These are phyloP conservation scores for Spilarctia lutea DNA, from an alignment of 2,888 invertebrate species.

Conservation along the genomic window DNA sequence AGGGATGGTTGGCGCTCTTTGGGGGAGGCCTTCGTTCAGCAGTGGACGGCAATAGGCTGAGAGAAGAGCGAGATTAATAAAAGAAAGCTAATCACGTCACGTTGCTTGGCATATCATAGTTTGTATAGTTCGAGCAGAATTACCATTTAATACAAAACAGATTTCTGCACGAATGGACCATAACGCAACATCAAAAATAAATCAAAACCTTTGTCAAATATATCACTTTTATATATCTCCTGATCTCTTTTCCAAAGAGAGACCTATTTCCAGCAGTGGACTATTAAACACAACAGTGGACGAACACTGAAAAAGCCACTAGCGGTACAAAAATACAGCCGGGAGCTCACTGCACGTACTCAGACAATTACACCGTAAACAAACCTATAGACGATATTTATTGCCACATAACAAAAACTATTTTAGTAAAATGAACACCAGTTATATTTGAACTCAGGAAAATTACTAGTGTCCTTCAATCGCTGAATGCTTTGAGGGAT, in stretches of 20 bases:
- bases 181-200: background rate
- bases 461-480: conserved; percentile 30
- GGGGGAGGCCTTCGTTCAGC: too few relatives aligned
- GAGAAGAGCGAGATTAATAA: too few relatives aligned
- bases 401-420: conserved; percentile 44
- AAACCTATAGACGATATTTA: conserved; percentile 52
- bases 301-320: background rate
- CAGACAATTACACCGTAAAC: conserved; percentile 47
- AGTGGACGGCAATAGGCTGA: too few relatives aligned
- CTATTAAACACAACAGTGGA: background rate
- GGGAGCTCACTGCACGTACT: conserved; percentile 32
- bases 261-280: too few relatives aligned
- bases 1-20: too few relatives aligned
- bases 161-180: background rate
- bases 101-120: background rate
- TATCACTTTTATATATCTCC: background rate
- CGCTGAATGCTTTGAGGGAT: conserved; percentile 28
- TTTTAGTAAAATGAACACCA: conserved; percentile 45
- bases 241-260: too few relatives aligned
- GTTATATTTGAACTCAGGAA: conserved; percentile 39
- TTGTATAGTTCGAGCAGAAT: background rate
- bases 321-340: background rate
- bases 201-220: background rate
- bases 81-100: too few relatives aligned
- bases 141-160: background rate